phyloP scores from a whole-genome alignment of 2,113 vertebrate genomes.

The Accipiter cooperii region DNA sequence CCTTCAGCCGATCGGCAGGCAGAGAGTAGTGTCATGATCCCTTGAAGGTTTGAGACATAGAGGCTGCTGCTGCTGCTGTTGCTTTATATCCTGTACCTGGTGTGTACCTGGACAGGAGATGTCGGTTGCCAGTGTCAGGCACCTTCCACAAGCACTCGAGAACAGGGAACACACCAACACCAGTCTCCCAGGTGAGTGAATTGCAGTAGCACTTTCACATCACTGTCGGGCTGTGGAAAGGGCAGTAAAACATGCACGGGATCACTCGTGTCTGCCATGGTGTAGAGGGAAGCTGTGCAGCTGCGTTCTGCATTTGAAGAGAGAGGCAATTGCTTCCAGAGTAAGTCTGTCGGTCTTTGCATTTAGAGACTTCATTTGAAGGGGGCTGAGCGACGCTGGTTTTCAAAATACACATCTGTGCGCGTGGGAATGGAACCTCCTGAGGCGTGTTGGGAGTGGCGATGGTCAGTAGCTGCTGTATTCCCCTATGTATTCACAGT shows the following conservation, averaged over 20 bases:
- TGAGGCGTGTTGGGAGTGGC: neutral
- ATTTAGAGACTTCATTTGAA: neutral
- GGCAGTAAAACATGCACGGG: constrained; percentile 17
- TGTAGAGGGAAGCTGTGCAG: neutral
- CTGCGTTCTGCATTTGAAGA: constrained; percentile 4
- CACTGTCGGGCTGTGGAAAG: constrained; percentile 7
- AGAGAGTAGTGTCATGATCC: neutral
- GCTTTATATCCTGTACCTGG: neutral
- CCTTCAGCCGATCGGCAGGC: neutral
- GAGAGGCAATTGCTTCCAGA: constrained; percentile 40
- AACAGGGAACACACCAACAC: neutral
- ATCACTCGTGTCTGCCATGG: neutral
- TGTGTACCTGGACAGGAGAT: neutral
- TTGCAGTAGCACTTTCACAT: neutral
- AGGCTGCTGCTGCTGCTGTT: neutral
- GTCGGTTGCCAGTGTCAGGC: neutral
- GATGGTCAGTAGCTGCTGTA: neutral
- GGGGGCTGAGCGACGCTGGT: neutral
- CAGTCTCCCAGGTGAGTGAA: neutral
- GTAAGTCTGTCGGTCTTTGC: constrained; percentile 24
- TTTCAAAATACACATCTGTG: neutral
- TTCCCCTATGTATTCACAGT: neutral
- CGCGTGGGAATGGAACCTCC: constrained; percentile 34
- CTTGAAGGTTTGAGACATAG: neutral
- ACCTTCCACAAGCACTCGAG: neutral